phyloP scores from a whole-genome alignment of 2,888 invertebrate species.

The Xanthostigma xanthostigma region DNA sequence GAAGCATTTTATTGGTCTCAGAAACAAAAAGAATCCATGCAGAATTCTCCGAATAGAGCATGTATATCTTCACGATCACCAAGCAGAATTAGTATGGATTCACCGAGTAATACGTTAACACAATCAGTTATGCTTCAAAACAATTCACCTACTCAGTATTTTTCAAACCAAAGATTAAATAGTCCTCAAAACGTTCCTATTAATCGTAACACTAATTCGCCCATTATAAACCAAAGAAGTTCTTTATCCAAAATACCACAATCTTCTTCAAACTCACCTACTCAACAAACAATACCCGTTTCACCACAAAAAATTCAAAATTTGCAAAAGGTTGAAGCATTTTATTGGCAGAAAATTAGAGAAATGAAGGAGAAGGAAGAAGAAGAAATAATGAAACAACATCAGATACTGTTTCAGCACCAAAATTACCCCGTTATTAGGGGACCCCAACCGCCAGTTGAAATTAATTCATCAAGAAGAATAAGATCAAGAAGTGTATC shows the following conservation, averaged over 20 bases:
- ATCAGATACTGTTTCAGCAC: slow-evolving; percentile 18
- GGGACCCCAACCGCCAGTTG: neutral
- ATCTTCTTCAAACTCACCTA: slow-evolving; percentile 12
- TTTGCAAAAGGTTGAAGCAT: slow-evolving; percentile 44
- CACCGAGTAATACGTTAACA: neutral
- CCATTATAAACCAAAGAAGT: neutral
- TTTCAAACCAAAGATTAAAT: too few relatives aligned
- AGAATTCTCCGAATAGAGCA: too few relatives aligned
- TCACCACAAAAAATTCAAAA: slow-evolving; percentile 37
- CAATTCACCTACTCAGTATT: too few relatives aligned
- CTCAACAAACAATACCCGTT: slow-evolving; percentile 9
- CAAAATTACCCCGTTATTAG: slow-evolving; percentile 23
- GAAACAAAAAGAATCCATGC: slow-evolving; percentile 11
- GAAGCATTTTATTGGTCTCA: slow-evolving; percentile 26
- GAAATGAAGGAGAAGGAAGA: slow-evolving; percentile 48
- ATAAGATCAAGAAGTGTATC: slow-evolving; percentile 31
- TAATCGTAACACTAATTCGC: neutral
- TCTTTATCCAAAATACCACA: slow-evolving; percentile 8
- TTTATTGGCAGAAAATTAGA: slow-evolving; percentile 53
- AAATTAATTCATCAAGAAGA: slow-evolving; percentile 1
- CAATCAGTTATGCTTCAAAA: neutral
- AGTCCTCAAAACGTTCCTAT: neutral
- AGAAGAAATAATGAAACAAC: slow-evolving; percentile 26
- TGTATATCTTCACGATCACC: neutral
- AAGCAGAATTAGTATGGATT: neutral